phyloP scores from a whole-genome alignment of 1,140 invertebrate genomes.

The Diorhabda sublineata region DNA sequence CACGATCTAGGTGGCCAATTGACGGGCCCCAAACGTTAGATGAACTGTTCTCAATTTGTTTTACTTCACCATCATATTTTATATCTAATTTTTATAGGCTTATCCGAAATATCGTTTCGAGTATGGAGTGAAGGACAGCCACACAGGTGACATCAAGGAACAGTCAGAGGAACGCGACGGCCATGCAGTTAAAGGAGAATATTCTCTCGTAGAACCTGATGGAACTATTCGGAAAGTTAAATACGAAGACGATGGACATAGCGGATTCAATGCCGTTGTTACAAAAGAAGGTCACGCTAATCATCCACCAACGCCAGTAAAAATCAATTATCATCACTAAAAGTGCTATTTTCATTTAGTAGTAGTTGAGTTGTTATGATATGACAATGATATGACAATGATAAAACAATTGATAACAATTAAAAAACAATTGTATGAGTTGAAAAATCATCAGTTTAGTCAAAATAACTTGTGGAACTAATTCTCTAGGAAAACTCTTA shows the following conservation, averaged over 20 bases:
- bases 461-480: too few species aligned
- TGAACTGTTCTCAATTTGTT: too few species aligned
- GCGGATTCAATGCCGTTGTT: slow-evolving; percentile 37
- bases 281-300: slow-evolving; percentile 29
- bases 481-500: too few species aligned
- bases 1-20: too few species aligned
- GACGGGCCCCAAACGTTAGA: too few species aligned
- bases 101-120: slow-evolving; percentile 33
- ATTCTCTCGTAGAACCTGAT: slow-evolving; percentile 50
- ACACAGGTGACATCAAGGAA: slow-evolving; percentile 46
- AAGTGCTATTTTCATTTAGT: not conserved
- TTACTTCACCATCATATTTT: too few species aligned
- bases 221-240: slow-evolving; percentile 52
- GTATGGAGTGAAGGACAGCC: slow-evolving; percentile 46
- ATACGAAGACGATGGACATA: slow-evolving; percentile 53
- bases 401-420: too few species aligned
- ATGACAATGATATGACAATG: too few species aligned
- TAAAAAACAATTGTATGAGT: too few species aligned
- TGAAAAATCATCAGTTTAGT: too few species aligned
- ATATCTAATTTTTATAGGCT: slow-evolving; percentile 9
- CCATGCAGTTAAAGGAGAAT: slow-evolving; percentile 29
- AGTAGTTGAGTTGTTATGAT: not conserved
- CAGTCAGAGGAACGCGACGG: slow-evolving; percentile 33
- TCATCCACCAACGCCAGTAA: slow-evolving; percentile 21
- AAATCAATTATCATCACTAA: slow-evolving; percentile 11